Evolutionary conservation across 2,888 invertebrate species (phyloP), one percentile per base, ranked within the genome.

Genomic region (Mythimna vitellina): DNA sequence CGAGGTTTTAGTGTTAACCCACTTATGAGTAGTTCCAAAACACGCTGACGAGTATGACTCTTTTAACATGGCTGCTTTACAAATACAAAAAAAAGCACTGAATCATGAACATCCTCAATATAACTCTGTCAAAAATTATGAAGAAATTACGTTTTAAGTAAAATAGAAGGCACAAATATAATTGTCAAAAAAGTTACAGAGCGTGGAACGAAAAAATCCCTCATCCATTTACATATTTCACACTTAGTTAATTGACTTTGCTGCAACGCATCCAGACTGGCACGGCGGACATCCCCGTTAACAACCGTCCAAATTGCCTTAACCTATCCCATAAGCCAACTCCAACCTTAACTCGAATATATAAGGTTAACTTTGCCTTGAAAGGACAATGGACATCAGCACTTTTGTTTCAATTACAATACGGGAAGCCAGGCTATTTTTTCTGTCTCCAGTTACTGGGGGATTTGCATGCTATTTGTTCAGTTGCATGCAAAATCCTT

Each of bases 241-340:
- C 92, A 91, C 89, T 88, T 87, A 87, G 88, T 90, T 92, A 91
- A 92, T 92, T 92, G 92, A 89, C 89, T 91, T 92, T 87, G 86
- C 85, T 84, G 80, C 82, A 84, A 87, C 84, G 84, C 83, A 83
- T 84, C 80, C 86, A 85, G 88, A 80, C 86, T 89, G 87, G 82
- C 86, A 82, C 76, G 74, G 78, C 83, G 86, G 83, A 89, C 84
- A 86, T 90, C 85, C 86, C 65, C 76, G 80, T 76, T 87, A 84
- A 81, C 81, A 81, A 84, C 84, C 79, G 63, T 80, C 85, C 79
- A 82, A 88, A 89, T 85, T 85, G 85, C 82, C 79, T 70, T 65
- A 71, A 66, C 65, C 60, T 2, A 32, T n/a, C 5, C 58, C 35
- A 63, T 70, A 63, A 3, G 22, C 20, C 17, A 80, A 75, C 65